A percentile compares a stretch with the other conserved stretches of the same genome.
These are phyloP conservation scores for Sphaeramia orbicularis DNA, from an alignment of 2,797 vertebrate species.

Conservation along the genomic window DNA sequence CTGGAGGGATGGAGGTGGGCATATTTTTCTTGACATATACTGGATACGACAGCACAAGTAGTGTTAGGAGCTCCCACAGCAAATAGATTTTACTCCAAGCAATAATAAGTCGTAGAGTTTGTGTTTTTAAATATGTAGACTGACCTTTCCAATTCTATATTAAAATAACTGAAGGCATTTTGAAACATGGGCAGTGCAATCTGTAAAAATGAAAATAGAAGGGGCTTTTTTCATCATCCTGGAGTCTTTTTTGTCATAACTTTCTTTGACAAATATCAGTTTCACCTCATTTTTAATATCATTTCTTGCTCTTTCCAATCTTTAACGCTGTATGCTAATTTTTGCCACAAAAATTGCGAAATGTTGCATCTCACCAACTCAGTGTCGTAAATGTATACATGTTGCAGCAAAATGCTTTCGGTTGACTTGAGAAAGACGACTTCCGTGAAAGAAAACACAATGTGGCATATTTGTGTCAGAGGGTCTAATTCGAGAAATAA, in stretches of 20 bases:
- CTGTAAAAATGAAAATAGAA: conserved; percentile 79
- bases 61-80: conserved; percentile 28
- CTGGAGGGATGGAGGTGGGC: conserved; percentile 28
- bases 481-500: conserved; percentile 68
- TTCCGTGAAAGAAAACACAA: conserved; percentile 60
- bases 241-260: conserved; percentile 44
- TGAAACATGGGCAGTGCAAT: conserved; percentile 70
- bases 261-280: conserved; percentile 47
- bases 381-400: conserved; percentile 20
- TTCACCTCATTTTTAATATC: conserved; percentile 13
- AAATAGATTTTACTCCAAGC: conserved; percentile 65
- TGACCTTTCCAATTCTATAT: conserved; percentile 81
- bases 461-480: conserved; percentile 64
- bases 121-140: conserved; percentile 78
- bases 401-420: conserved; percentile 1
- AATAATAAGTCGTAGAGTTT: conserved; percentile 67
- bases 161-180: conserved; percentile 82
- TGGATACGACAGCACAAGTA: conserved; percentile 38
- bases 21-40: conserved; percentile 35
- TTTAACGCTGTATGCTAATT: conserved; percentile 24
- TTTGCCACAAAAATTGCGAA: conserved; percentile 37
- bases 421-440: conserved; percentile 27
- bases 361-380: conserved; percentile 2
- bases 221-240: conserved; percentile 53
- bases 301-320: neutral